Conservation (phyloP, 2,888 invertebrate species). For the Nebria salina region DNA sequence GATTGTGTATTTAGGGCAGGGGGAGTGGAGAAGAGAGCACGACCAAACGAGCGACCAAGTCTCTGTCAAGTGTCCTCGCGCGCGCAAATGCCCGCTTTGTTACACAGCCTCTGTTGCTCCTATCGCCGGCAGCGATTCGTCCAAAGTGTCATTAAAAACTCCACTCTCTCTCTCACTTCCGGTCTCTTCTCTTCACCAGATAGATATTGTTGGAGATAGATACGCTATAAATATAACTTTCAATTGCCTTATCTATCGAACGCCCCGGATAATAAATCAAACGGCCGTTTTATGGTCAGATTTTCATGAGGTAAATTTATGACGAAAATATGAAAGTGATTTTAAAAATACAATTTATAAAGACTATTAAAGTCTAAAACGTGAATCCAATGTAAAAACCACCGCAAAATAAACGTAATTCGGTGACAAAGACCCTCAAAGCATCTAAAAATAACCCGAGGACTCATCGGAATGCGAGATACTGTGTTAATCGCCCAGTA, state of each 20-base stretch:
- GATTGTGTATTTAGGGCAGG: constrained; percentile 44
- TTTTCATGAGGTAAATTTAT: neutral
- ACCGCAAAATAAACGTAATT: constrained; percentile 25
- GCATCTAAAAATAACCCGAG: neutral
- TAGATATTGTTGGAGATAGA: neutral
- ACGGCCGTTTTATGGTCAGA: neutral
- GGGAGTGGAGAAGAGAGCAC: constrained; percentile 11
- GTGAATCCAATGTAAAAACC: neutral
- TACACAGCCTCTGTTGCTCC: constrained; percentile 28
- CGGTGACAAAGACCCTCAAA: constrained; percentile 3
- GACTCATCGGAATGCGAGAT: neutral
- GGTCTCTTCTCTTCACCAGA: neutral
- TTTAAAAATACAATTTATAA: neutral
- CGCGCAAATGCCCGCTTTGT: constrained; percentile 4
- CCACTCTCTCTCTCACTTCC: neutral
- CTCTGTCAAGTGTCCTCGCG: neutral
- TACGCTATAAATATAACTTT: neutral
- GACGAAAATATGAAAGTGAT: neutral
- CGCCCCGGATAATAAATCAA: neutral
- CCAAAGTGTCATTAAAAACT: neutral
- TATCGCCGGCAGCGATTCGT: constrained; percentile 23
- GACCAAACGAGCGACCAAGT: neutral
- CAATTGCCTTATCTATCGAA: neutral
- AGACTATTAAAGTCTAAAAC: neutral
- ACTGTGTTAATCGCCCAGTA: constrained; percentile 33